Percentiles rank a stretch among this genome's conserved stretches.
Evolutionary conservation across 2,797 vertebrate species (phyloP).

Genomic region (Sebastes nivosus): DNA sequence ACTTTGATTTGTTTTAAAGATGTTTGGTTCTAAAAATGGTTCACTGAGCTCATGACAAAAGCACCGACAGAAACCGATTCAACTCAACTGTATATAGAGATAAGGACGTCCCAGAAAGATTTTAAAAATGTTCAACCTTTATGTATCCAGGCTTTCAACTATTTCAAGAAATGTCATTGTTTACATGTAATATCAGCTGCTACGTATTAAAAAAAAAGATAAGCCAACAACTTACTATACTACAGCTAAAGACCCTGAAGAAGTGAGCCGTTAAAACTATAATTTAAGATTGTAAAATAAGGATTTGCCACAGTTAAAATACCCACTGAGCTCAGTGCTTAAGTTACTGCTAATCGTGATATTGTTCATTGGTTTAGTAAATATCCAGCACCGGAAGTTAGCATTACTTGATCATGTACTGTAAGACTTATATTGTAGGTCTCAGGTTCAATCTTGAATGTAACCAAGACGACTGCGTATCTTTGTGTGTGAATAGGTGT

Average conservation of each 20-base stretch:
- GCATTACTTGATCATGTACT: conserved; percentile 15
- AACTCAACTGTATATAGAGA: neutral
- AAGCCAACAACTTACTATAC: neutral
- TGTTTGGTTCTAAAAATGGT: conserved; percentile 12
- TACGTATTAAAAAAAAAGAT: neutral
- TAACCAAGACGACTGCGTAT: conserved; percentile 24
- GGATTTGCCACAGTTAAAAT: neutral
- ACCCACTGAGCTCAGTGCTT: neutral
- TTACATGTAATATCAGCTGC: conserved; percentile 36
- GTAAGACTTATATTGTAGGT: conserved; percentile 28
- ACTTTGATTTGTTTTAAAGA: conserved; percentile 19
- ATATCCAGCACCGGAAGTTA: conserved; percentile 7
- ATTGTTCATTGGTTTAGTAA: neutral
- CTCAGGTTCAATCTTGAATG: conserved; percentile 59
- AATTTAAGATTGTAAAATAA: neutral
- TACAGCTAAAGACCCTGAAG: neutral
- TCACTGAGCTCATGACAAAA: conserved; percentile 10
- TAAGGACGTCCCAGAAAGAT: neutral
- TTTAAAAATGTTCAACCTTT: neutral
- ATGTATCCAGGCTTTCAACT: neutral
- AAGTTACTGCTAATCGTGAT: neutral
- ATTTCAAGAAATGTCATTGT: conserved; percentile 28
- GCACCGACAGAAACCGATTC: neutral
- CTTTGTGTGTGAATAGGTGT: conserved; percentile 14
- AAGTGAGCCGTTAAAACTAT: neutral